Evolutionary conservation across 2,113 vertebrate genomes (phyloP).

Genomic region (Chionis minor): DNA sequence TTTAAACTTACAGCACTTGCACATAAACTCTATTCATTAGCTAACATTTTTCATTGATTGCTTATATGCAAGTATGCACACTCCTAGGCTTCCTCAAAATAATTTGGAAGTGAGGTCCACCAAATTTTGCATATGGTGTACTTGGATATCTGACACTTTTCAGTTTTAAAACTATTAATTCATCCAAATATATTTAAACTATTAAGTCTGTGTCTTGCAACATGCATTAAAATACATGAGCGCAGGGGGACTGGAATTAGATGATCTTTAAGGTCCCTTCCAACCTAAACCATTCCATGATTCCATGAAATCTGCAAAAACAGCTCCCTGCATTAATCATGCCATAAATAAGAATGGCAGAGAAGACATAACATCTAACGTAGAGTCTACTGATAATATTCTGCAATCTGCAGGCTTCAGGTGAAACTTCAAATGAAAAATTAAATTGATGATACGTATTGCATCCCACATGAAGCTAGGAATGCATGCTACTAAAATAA

Average conservation of each 20-base stretch:
- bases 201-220: not conserved
- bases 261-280: too few species aligned
- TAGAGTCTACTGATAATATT: not conserved
- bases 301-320: not conserved
- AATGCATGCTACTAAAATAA: not conserved
- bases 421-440: not conserved
- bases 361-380: not conserved
- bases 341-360: not conserved
- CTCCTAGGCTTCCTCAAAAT: not conserved
- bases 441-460: not conserved
- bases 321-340: not conserved
- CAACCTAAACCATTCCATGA: too few species aligned
- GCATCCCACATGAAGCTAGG: not conserved
- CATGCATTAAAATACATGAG: not conserved
- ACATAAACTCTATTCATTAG: not conserved
- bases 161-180: not conserved
- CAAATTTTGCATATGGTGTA: not conserved
- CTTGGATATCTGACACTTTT: not conserved
- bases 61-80: not conserved
- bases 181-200: not conserved
- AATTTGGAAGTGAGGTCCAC: not conserved
- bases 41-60: not conserved
- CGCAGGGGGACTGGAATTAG: not conserved
- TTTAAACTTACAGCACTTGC: not conserved
- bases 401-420: not conserved